Evolutionary conservation across 2,888 invertebrate species (phyloP).

Genomic region (Andricus curvator): DNA sequence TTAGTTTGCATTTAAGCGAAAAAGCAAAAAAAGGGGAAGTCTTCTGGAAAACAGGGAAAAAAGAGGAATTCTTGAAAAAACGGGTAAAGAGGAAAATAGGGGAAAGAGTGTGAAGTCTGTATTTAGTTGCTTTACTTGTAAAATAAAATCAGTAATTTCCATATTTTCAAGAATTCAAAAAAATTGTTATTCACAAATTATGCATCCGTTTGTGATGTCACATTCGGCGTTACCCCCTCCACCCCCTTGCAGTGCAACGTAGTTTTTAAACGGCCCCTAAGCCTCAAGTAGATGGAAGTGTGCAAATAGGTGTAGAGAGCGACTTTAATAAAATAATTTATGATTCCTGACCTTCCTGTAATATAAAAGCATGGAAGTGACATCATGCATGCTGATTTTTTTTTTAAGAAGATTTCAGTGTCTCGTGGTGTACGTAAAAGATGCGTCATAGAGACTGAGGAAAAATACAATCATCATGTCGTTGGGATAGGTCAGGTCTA

Average conservation of each 20-base stretch:
- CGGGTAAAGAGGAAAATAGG: no score
- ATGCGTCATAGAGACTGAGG: slow-evolving; percentile 36
- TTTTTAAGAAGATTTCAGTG: neutral
- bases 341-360: neutral
- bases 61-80: no score
- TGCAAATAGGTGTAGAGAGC: neutral
- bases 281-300: neutral
- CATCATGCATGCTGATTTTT: neutral
- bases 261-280: neutral
- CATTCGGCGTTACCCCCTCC: no score
- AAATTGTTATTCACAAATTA: no score
- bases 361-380: neutral
- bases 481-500: slow-evolving; percentile 59
- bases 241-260: no score
- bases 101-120: no score
- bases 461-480: slow-evolving; percentile 40
- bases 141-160: no score
- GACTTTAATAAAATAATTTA: slow-evolving; percentile 2
- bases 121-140: no score
- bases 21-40: no score
- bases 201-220: neutral
- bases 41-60: no score
- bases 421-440: neutral
- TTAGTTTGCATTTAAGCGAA: no score
- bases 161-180: no score